phyloP scores from a whole-genome alignment of 2,888 invertebrate genomes.

The Parelbella ahira region DNA sequence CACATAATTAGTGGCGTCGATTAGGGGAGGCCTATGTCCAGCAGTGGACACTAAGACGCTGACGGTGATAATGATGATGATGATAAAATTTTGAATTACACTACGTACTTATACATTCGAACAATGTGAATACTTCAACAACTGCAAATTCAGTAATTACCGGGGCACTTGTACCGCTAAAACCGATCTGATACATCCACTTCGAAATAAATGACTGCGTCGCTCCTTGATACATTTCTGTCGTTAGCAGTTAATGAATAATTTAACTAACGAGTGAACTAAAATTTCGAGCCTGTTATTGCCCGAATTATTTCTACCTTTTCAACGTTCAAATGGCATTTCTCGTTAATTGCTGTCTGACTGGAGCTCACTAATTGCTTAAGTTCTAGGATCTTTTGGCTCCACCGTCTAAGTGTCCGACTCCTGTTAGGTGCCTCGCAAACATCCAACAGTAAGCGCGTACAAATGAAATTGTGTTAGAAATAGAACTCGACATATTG shows the following conservation, averaged over 20 bases:
- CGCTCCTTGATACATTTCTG: conserved; percentile 50
- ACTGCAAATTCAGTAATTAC: too few relatives aligned
- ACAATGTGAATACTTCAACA: too few relatives aligned
- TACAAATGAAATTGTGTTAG: conserved; percentile 6
- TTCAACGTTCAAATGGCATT: conserved; percentile 72
- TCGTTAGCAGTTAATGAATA: conserved; percentile 74
- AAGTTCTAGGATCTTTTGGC: conserved; percentile 75
- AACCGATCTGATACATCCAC: conserved; percentile 16
- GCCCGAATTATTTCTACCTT: conserved; percentile 76
- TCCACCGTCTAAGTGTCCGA: conserved; percentile 67
- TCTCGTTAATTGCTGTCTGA: conserved; percentile 78
- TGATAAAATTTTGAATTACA: too few relatives aligned
- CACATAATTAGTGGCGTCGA: too few relatives aligned
- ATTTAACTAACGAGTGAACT: conserved; percentile 67
- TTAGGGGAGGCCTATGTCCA: too few relatives aligned
- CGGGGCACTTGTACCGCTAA: too few relatives aligned
- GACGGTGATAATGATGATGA: too few relatives aligned
- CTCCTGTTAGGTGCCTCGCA: conserved; percentile 48
- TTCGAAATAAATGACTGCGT: conserved; percentile 9
- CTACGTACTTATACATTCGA: too few relatives aligned
- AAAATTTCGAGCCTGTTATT: conserved; percentile 56
- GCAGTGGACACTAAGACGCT: too few relatives aligned
- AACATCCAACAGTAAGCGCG: conserved; percentile 6
- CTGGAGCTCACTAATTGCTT: conserved; percentile 77
- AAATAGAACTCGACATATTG: too few relatives aligned